A percentile compares a stretch with the other conserved stretches of the same genome.
These are phyloP conservation scores for Steinernema scapterisci DNA, from an alignment of 2,888 invertebrate species.

Conservation along the genomic window DNA sequence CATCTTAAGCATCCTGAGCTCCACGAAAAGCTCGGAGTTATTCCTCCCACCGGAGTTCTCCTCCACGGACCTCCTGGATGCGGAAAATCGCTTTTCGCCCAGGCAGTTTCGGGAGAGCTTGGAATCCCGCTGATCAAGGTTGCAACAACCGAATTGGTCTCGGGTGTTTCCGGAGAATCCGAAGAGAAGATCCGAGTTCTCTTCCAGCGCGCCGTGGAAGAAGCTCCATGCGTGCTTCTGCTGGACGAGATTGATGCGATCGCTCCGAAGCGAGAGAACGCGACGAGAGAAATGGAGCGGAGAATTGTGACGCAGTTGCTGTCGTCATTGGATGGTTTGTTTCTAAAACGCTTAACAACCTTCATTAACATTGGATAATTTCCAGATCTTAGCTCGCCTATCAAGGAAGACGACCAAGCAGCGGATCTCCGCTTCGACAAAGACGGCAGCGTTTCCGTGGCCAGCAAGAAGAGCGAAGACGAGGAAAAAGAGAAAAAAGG, in stretches of 20 bases:
- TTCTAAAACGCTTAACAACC: slow-evolving; percentile 7
- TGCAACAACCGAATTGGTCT: slow-evolving; percentile 87
- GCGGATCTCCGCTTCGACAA: slow-evolving; percentile 46
- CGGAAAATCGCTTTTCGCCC: slow-evolving; percentile 72
- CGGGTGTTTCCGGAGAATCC: slow-evolving; percentile 92
- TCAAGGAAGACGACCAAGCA: slow-evolving; percentile 46
- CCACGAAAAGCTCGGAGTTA: slow-evolving; percentile 81
- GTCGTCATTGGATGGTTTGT: slow-evolving; percentile 81
- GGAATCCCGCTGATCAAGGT: slow-evolving; percentile 83
- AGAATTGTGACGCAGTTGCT: slow-evolving; percentile 90
- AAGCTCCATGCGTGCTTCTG: slow-evolving; percentile 61
- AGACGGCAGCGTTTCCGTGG: slow-evolving; percentile 49
- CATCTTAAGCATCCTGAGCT: slow-evolving; percentile 89
- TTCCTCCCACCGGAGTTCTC: slow-evolving; percentile 86
- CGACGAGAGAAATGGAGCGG: slow-evolving; percentile 92
- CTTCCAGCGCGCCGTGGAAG: slow-evolving; percentile 79
- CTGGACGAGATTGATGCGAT: slow-evolving; percentile 98
- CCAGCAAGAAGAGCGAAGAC: slow-evolving; percentile 8
- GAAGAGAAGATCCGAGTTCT: slow-evolving; percentile 88
- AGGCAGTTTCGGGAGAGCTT: slow-evolving; percentile 72
- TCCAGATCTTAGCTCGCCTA: slow-evolving; percentile 49
- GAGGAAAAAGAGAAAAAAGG: slow-evolving; percentile 27
- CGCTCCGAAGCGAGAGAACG: slow-evolving; percentile 84
- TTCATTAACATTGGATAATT: neutral
- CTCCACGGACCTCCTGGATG: slow-evolving; percentile 95